Base-by-base conservation (phyloP, 2,797 vertebrate species). In the Argyrosomus regius region DNA sequence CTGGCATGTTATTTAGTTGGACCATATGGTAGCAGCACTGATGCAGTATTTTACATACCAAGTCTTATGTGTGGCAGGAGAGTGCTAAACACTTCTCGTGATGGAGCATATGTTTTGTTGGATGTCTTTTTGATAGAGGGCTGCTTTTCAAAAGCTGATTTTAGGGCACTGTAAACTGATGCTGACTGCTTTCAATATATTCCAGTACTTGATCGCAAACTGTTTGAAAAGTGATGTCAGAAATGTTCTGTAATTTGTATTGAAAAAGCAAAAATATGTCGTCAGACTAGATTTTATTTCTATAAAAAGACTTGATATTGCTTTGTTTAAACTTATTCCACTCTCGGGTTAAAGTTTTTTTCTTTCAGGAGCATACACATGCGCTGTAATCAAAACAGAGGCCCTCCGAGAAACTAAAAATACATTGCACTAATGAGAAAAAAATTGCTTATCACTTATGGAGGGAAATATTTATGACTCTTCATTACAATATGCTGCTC, bases 21-120 rank as follows among this genome's bases (percentile, higher is more conserved):
- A 79, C 81, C 91, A 92, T 91, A 91, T 91, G 90, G 67, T 75
- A 20, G 54, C 72, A 46, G 73, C 18, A 49, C 88, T 89, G 84
- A 83, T 85, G 73, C 71, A 81, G 66, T 22, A 53, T 78, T 87
- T 87, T 82, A 86, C 84, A 75, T 76, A 84, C 54, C 78, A 81
- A 82, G 60, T 73, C 50, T 31, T 83, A 63, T 72, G 69, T 80
- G 69, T 73, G 54, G 76, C 46, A 72, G 65, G 28, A 58, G 56
- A 80, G 67, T 53, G 46, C 77, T 78, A 68, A 83, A 77, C 49
- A 78, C 61, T 52, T 50, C 20, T 56, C 6, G 20, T 71, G 77
- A 72, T 75, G 48, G 26, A 82, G 78, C 69, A 80, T 77, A 84
- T 83, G 77, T 78, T 70, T 65, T 52, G n/a, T 68, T 67, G 59